Base-by-base conservation (phyloP, 2,113 vertebrate genomes). In the Xenus cinereus region DNA sequence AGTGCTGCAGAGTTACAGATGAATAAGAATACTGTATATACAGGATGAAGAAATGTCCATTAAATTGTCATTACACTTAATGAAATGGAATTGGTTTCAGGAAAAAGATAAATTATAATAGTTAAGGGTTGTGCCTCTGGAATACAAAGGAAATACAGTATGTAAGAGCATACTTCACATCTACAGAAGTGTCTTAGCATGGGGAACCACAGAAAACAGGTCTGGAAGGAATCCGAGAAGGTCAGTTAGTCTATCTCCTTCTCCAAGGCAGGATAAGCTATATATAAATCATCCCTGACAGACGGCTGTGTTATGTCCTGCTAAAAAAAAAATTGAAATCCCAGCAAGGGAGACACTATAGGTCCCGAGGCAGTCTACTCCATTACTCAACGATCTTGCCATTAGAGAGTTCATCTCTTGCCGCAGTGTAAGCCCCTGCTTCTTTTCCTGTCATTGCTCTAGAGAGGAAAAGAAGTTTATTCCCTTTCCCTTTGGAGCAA, bases 241-340 rank as follows among this genome's bases (percentile, higher is more conserved):
- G 62, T 89, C 39, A n/a, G 37, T 84, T 50, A 82, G 60, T 76
- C 48, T 78, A 72, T 75, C 7, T 43, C 6, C 56, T 82, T 66
- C 73, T 96, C 43, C 33, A 60, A 84, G 64, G 81, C 60, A 91
- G 62, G 51, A 75, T 45, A 78, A 91, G 35, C 48, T 84, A 48
- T 64, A 60, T 53, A 90, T 84, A 91, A 91, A 91, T 87, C 84
- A 89, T 77, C 53, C 73, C 53, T 93, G 84, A 87, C 81, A 91
- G 84, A 73, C 0, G 6, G 30, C 48, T 82, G 30, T 78, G 48
- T 75, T 94, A 91, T 30, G 39, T 91, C 73, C 66, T 87, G 27
- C 22, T 51, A 26, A 79, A 75, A 84, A 53, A 56, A 56, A 53
- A 30, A n/a, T n/a, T 17, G 72, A 53, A 45, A 13, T 1, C 2